These are phyloP conservation scores for Neoascia interrupta DNA, from an alignment of 2,888 invertebrate genomes.

Conservation along the genomic window DNA sequence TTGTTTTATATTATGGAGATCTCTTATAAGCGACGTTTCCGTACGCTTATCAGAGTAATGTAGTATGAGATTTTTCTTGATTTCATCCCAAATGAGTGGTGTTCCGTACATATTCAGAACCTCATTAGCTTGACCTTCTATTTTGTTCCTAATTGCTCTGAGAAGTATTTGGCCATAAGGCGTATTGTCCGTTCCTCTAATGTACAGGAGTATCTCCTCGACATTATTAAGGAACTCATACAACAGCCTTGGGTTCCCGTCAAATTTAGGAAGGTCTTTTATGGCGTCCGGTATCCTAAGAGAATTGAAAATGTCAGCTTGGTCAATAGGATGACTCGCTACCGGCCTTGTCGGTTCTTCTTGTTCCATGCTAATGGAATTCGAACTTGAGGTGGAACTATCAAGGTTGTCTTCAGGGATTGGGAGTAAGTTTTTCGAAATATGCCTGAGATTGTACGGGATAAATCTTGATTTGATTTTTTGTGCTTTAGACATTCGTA, in stretches of 20 bases:
- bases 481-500: not conserved
- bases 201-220: not conserved
- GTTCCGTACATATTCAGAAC: not conserved
- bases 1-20: constrained; percentile 57
- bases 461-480: not conserved
- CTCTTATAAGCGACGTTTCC: constrained; percentile 60
- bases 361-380: not conserved
- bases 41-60: constrained; percentile 67
- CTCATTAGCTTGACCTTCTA: not conserved
- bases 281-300: not conserved
- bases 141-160: not conserved
- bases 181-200: not conserved
- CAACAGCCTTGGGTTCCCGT: constrained; percentile 1
- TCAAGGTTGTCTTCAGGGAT: not conserved
- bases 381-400: not conserved
- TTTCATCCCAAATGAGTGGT: constrained; percentile 34
- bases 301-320: not conserved
- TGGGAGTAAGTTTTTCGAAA: not conserved
- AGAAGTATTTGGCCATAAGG: not conserved
- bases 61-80: constrained; percentile 56
- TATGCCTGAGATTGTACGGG: not conserved
- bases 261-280: not conserved
- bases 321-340: not conserved
- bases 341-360: not conserved
- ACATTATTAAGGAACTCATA: constrained; percentile 5